Evolutionary conservation across 2,888 invertebrate genomes (phyloP), one percentile per base, ranked within the genome.

Genomic region (Temnothorax rugatulus): DNA sequence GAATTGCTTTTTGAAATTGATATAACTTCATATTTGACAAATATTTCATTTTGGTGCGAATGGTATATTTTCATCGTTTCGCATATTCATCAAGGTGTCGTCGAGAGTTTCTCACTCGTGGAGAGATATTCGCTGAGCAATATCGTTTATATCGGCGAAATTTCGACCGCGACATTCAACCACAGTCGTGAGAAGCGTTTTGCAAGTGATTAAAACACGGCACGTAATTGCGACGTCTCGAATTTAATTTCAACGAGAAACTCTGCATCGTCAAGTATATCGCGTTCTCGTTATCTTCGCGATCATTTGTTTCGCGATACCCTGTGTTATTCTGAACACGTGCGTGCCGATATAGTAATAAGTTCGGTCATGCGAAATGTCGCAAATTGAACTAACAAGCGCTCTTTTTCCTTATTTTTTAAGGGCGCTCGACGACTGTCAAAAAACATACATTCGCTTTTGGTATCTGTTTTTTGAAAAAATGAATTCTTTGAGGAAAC

Each of bases 151-250:
- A 57, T 69, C 69, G 21, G 59, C 34, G 44, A 47, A 81, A 71
- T 59, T 71, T 71, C 25, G 71, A 71, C 71, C 47, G 47, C 59
- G 69, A 79, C 13, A 21, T 59, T 59, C 29, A 41, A 69, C 71
- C 79, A n/a, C 59, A 54, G 66, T 50, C 13, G 38, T 38, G 71
- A 59, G 34, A 38, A 50, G 57, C 34, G 34, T 81, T 59, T 38
- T 38, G 66, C 66, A 54, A 25, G 54, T 77, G 59, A 81, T 81
- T 81, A 81, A 81, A 81, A 81, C 57, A 11, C 18, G 47, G 21
- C 41, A 47, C 71, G 47, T 59, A 69, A 71, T 81, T 81, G 38
- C 29, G 59, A 66, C 21, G n/a, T 34, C 59, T 59, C 59, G 59
- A 38, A 81, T 71, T 34, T 59, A 57, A 57, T 69, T 69, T 69